Evolutionary conservation across 2,113 vertebrate species (phyloP).

Genomic region (Heterotilapia buettikoferi): DNA sequence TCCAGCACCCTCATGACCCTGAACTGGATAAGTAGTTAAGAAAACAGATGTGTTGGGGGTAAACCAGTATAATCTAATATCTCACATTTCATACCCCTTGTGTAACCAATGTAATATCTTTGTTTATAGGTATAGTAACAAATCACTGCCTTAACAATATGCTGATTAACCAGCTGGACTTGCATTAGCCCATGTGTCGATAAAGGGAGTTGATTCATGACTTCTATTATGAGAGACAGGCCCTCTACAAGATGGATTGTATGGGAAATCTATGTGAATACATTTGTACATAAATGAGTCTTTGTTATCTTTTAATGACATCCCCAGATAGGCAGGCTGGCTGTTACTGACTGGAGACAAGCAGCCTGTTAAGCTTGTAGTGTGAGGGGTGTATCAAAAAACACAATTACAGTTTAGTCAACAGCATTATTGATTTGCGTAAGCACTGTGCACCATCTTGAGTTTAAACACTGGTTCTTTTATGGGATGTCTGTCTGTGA

Average conservation of each 20-base stretch:
- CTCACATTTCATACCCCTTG: background rate
- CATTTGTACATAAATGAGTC: slow-evolving; percentile 53
- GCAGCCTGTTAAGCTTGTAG: slow-evolving; percentile 28
- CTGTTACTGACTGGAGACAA: slow-evolving; percentile 53
- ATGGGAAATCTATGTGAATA: slow-evolving; percentile 62
- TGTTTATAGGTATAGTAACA: slow-evolving; percentile 5
- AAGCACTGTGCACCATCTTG: background rate
- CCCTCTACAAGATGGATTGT: slow-evolving; percentile 36
- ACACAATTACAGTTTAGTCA: slow-evolving; percentile 14
- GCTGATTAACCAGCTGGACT: slow-evolving; percentile 4
- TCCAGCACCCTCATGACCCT: background rate
- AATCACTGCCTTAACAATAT: slow-evolving; percentile 1
- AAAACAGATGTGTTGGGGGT: background rate
- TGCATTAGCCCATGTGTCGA: slow-evolving; percentile 25
- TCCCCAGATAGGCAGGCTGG: slow-evolving; percentile 5
- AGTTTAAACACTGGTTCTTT: background rate
- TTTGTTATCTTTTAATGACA: slow-evolving; percentile 58
- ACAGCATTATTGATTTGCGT: slow-evolving; percentile 11
- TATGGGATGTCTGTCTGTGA: background rate
- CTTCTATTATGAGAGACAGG: slow-evolving; percentile 28
- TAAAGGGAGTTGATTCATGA: slow-evolving; percentile 53
- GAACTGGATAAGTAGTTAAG: background rate
- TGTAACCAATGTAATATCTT: background rate
- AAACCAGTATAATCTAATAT: background rate
- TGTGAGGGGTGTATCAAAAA: slow-evolving; percentile 29